Base-by-base conservation (phyloP, 2,113 vertebrate genomes). In the Formicarius rufipectus region DNA sequence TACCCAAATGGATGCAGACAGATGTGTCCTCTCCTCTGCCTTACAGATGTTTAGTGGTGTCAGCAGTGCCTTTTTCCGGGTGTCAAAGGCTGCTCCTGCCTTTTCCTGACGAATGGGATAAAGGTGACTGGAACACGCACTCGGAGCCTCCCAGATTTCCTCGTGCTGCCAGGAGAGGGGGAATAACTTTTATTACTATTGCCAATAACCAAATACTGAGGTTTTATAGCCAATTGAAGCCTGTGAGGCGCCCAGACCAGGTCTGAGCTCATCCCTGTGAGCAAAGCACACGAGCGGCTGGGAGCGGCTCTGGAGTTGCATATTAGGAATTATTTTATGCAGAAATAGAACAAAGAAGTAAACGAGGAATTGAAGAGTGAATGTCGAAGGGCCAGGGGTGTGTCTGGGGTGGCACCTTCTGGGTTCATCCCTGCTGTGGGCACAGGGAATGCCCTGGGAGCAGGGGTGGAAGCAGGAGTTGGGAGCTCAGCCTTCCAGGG, bases 131-230 rank as follows among this genome's bases (percentile, higher is more conserved):
- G 47, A 82, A 62, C 22, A 50, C 0, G 3, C 2, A 1, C 62
- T 76, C 17, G 33, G 49, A 74, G 12, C 63, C 33, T 64, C 44
- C 44, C 72, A 39, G 19, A 19, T 1, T 4, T 42, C 39, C 2
- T 4, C 0, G 1, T 12, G 24, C 15, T 3, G 0, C 22, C 1
- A 1, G 31, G 45, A 87, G 72, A 47, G 3, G 0, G 0, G 4
- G 16, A 87, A 42, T 9, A 19, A 2, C 24, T 60, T 13, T 9
- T 45, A 11, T 5, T 42, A 2, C 27, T 53, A 7, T 22, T 44
- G 25, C n/a, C 14, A 28, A 6, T 8, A 33, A 17, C 3, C 28
- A 62, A 68, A 47, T 7, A 14, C 0, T 2, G 25, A 47, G 17
- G 40, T 13, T 22, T 47, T 39, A 10, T 4, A 73, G 63, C 8